Conservation (phyloP, 2,888 invertebrate species). For the Tethea ocularis region DNA sequence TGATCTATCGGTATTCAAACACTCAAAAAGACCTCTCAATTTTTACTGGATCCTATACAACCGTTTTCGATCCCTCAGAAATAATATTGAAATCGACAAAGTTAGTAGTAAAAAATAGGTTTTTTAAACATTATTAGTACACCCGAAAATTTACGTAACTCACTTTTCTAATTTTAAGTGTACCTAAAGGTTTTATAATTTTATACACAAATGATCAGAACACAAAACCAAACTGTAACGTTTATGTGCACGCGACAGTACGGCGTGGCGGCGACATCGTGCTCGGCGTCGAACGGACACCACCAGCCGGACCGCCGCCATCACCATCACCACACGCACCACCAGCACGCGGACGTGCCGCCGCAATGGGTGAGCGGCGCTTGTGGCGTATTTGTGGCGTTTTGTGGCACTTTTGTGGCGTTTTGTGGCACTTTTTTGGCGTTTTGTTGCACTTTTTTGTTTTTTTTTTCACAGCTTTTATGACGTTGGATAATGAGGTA, state of each 20-base stretch:
- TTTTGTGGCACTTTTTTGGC: constrained; percentile 11
- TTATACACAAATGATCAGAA: constrained; percentile 10
- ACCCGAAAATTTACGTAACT: too few relatives aligned
- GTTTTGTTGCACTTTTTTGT: constrained; percentile 9
- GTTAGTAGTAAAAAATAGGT: too few relatives aligned
- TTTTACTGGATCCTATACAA: too few relatives aligned
- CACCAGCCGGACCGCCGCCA: constrained; percentile 74
- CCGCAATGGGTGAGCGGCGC: constrained; percentile 66
- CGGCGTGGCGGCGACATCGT: constrained; percentile 81
- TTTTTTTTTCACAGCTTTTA: constrained; percentile 7
- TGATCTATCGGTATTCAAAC: too few relatives aligned
- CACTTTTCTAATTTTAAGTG: too few relatives aligned
- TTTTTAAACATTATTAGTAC: too few relatives aligned
- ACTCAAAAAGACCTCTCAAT: too few relatives aligned
- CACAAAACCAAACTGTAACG: constrained; percentile 19
- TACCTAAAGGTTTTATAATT: too few relatives aligned
- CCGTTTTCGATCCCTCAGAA: too few relatives aligned
- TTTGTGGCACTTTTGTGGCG: constrained; percentile 9
- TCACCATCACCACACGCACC: constrained; percentile 64
- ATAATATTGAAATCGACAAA: too few relatives aligned
- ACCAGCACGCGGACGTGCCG: constrained; percentile 79
- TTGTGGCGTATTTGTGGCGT: constrained; percentile 9
- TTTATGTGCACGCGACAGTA: constrained; percentile 50
- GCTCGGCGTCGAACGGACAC: constrained; percentile 77
- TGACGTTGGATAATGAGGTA: not conserved